A percentile compares a stretch with the other conserved stretches of the same genome.
Evolutionary conservation across 1,140 invertebrate species (phyloP).

Genomic region (Oppia nitens): DNA sequence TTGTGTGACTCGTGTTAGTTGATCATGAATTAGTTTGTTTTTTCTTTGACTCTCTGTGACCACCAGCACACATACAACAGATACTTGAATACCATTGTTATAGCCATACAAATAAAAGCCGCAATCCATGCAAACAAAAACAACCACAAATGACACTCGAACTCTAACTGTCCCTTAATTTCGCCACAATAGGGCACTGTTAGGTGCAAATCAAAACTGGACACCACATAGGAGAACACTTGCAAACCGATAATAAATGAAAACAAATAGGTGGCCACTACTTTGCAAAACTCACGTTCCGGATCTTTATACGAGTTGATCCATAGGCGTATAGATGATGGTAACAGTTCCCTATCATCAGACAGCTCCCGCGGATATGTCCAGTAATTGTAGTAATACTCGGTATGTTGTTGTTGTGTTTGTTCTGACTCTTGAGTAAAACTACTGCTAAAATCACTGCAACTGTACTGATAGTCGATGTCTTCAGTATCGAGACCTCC

Average conservation of each 20-base stretch:
- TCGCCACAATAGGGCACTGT: background rate
- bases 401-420: background rate
- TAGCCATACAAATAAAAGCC: background rate
- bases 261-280: background rate
- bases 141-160: background rate
- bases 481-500: too few species aligned
- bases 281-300: background rate
- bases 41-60: too few species aligned
- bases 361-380: background rate
- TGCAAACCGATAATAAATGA: background rate
- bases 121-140: background rate
- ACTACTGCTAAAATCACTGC: too few species aligned
- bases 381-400: background rate
- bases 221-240: background rate
- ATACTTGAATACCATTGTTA: background rate
- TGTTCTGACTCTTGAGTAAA: too few species aligned
- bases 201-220: background rate
- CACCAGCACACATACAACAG: background rate
- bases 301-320: background rate
- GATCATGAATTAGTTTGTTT: too few species aligned
- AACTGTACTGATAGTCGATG: too few species aligned
- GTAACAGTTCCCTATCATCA: background rate
- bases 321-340: background rate
- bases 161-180: background rate
- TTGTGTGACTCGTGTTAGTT: too few species aligned